A percentile compares a stretch with the other conserved stretches of the same genome.
Conservation (phyloP, 2,797 vertebrate genomes). For the Gobio occitaniae region DNA sequence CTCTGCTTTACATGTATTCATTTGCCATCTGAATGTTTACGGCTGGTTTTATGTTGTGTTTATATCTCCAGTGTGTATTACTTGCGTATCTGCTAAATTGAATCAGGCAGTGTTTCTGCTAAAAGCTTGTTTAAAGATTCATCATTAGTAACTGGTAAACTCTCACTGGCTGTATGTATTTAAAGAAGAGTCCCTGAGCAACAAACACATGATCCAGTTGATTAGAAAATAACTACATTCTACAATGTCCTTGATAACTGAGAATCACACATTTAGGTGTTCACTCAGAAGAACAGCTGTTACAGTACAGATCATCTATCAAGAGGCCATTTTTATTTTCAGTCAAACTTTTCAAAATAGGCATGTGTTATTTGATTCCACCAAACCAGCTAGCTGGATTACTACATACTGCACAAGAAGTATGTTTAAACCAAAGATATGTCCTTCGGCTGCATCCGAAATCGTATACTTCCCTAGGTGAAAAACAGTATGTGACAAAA, state of each 20-base stretch:
- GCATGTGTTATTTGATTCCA: background rate
- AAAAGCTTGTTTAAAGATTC: slow-evolving; percentile 51
- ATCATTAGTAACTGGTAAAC: slow-evolving; percentile 46
- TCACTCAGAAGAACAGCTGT: background rate
- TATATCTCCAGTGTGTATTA: slow-evolving; percentile 43
- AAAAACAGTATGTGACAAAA: no score
- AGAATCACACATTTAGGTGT: background rate
- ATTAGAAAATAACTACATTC: slow-evolving; percentile 3
- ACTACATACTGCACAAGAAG: no score
- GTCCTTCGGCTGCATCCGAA: no score
- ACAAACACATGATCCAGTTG: slow-evolving; percentile 3
- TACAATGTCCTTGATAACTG: background rate
- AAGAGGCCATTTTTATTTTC: background rate
- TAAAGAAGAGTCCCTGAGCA: slow-evolving; percentile 8
- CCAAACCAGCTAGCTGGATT: background rate
- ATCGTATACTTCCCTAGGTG: no score
- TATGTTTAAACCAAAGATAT: no score
- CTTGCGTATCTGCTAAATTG: slow-evolving; percentile 51
- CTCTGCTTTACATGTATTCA: slow-evolving; percentile 36
- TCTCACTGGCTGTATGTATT: background rate
- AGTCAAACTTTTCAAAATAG: background rate
- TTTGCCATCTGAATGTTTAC: slow-evolving; percentile 56
- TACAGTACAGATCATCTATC: background rate
- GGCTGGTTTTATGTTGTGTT: slow-evolving; percentile 39
- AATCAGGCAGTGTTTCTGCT: slow-evolving; percentile 41